Evolutionary conservation across 2,888 invertebrate species (phyloP).

Genomic region (Caenorhabditis macrosperma): DNA sequence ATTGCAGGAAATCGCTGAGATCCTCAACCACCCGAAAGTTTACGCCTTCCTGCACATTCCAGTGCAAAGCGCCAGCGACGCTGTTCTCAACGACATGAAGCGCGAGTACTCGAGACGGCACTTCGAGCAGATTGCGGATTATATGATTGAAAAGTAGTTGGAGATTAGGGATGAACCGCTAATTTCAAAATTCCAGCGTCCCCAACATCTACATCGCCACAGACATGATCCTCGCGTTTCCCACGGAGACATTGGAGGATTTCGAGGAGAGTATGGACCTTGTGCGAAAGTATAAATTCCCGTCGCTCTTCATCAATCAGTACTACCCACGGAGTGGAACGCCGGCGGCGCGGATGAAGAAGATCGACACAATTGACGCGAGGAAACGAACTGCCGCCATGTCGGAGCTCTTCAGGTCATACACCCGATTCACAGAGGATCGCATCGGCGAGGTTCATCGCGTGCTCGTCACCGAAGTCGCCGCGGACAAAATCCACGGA

Average conservation of each 20-base stretch:
- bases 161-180: too few relatives aligned
- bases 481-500: conserved; percentile 89
- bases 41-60: conserved; percentile 97
- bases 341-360: conserved; percentile 91
- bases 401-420: conserved; percentile 87
- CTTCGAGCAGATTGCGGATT: conserved; percentile 92
- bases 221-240: conserved; percentile 98
- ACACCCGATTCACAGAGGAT: conserved; percentile 86
- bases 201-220: conserved; percentile 94
- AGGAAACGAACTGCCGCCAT: conserved; percentile 91
- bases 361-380: conserved; percentile 84
- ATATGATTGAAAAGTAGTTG: conserved; percentile 85
- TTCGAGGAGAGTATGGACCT: conserved; percentile 89
- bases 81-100: conserved; percentile 93
- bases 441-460: conserved; percentile 82
- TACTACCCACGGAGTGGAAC: conserved; percentile 97
- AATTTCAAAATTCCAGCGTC: conserved; percentile 84
- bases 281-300: conserved; percentile 90
- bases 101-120: conserved; percentile 93
- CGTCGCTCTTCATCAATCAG: conserved; percentile 94
- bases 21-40: conserved; percentile 90
- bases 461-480: conserved; percentile 93
- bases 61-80: conserved; percentile 97
- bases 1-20: conserved; percentile 87
- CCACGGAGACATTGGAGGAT: conserved; percentile 92